phyloP scores from a whole-genome alignment of 2,888 invertebrate genomes.

The Athalia rosae region DNA sequence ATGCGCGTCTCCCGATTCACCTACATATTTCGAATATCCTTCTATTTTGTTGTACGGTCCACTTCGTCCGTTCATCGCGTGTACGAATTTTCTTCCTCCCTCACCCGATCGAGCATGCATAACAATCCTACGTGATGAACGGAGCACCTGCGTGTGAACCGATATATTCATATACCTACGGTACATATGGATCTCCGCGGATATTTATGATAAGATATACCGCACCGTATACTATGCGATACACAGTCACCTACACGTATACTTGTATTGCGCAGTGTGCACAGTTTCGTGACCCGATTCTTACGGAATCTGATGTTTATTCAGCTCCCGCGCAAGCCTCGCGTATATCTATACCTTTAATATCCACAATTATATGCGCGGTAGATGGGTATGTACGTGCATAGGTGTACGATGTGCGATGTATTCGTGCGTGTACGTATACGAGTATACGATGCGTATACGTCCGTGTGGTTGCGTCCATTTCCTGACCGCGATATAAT shows the following conservation, averaged over 20 bases:
- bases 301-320: conserved; percentile 3
- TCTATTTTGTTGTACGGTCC: too few relatives aligned
- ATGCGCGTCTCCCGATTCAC: too few relatives aligned
- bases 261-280: background rate
- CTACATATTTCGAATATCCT: too few relatives aligned
- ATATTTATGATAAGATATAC: background rate
- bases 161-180: too few relatives aligned
- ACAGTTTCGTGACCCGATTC: conserved; percentile 2
- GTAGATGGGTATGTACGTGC: background rate
- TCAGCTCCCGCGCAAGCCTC: background rate
- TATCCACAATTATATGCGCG: background rate
- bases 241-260: background rate
- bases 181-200: too few relatives aligned
- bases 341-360: background rate
- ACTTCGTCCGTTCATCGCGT: too few relatives aligned
- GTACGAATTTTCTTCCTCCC: too few relatives aligned
- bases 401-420: background rate
- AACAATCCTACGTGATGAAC: too few relatives aligned
- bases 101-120: too few relatives aligned
- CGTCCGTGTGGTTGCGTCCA: background rate
- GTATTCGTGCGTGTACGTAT: background rate
- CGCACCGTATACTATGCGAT: background rate
- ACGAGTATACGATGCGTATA: background rate
- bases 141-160: too few relatives aligned
- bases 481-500: too few relatives aligned